Base-by-base conservation (phyloP, 92 coral and sea anemone species). In the Plumapathes pennacea region DNA sequence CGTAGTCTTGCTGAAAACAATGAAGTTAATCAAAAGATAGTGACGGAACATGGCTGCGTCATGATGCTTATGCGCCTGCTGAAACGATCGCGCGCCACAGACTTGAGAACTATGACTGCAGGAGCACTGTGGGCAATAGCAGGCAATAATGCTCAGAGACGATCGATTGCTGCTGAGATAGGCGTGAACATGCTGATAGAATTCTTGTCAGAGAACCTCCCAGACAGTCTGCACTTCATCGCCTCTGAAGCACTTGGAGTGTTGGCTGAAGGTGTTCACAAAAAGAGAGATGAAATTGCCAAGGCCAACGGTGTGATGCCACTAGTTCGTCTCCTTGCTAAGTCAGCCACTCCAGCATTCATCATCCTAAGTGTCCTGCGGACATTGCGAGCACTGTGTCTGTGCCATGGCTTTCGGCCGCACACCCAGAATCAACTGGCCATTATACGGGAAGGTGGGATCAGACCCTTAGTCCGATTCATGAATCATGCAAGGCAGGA, bases 51-150 rank as follows among this genome's bases (percentile, higher is more conserved):
- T 45, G 98, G 98, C 36, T 86, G 98, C 26, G 98, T 92, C 3
- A 81, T 88, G 98, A 79, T 79, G 62, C 42, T 92, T 34, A 92
- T 86, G 89, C 72, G 90, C 46, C 55, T 89, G 54, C 67, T 92
- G 10, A 89, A 86, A 50, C 85, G 91, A 5, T 77, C 98, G 5
- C 71, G 98, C 19, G 86, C 73, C 36, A 67, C 85, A 10, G 98
- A 88, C 32, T 53, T 81, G 32, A 80, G 96, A 24, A 78, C 84
- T 10, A 42, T 84, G 18, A 78, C 96, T 46, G 96, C 94, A 14
- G 91, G 88, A 27, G 99, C 94, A 19, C 76, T 94, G 57, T 94
- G 99, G 99, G 96, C 99, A 58, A 94, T 94, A 38, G 96, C 99
- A 20, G 99, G 99, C 6, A 86, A 94, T 46, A 76, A 81, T 42